phyloP scores from a whole-genome alignment of 2,888 invertebrate genomes.

The Tipula vernalis region DNA sequence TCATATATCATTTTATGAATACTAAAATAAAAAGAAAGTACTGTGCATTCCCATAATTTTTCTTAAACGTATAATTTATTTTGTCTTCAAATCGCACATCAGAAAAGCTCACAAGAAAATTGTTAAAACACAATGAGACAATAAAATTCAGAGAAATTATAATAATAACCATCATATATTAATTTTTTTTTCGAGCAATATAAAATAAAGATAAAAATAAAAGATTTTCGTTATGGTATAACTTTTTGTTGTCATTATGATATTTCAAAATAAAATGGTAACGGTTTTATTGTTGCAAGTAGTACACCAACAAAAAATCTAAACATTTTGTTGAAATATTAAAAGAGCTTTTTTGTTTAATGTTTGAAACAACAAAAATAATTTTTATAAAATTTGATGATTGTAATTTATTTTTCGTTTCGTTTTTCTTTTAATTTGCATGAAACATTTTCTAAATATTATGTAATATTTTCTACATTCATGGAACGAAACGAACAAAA shows the following conservation, averaged over 20 bases:
- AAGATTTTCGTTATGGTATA: background rate
- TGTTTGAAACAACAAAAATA: background rate
- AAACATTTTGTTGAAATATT: background rate
- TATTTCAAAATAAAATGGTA: background rate
- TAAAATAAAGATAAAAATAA: background rate
- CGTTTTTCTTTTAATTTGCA: background rate
- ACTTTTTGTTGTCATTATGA: background rate
- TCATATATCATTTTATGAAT: background rate
- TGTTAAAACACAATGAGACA: background rate
- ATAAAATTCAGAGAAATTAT: background rate
- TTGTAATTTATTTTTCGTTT: background rate
- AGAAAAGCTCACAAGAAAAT: background rate
- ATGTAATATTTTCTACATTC: background rate
- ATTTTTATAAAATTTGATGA: background rate
- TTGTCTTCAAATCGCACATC: background rate
- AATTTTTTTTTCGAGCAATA: background rate
- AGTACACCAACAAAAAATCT: background rate
- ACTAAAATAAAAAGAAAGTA: background rate
- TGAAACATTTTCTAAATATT: background rate
- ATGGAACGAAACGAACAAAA: background rate
- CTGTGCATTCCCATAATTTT: background rate
- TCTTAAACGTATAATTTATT: background rate
- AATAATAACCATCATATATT: background rate
- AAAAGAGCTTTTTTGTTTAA: background rate
- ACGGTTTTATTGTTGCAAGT: background rate